Evolutionary conservation across 1,140 invertebrate species (phyloP), one percentile per base, ranked within the genome.

Genomic region (Nasonia giraulti): DNA sequence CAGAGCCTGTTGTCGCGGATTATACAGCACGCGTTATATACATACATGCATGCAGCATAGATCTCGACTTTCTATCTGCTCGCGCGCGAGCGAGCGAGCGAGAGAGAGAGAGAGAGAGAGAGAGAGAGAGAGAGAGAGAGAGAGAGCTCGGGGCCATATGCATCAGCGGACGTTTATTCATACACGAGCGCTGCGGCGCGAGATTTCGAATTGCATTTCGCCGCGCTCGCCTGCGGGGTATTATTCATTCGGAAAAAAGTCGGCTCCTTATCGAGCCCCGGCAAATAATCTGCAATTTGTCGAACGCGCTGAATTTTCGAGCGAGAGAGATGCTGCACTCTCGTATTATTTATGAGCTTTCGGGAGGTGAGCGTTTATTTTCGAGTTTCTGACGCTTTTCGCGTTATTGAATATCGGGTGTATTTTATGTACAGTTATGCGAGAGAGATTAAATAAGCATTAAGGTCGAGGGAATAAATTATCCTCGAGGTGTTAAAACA

Each of bases 1-100:
- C 0, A 27, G 27, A 62, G 20, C 55, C 17, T 62, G 3, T 20
- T 62, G 20, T 20, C 5, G 2, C 55, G 17, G 17, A 47, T 50
- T 73, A n/a, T 44, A 44, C 37, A 27, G 27, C 27, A 27, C 27
- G 27, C 27, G 27, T 27, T 27, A 27, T 27, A 27, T 27, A 44
- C 33, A 44, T 47, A 44, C 5, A 75, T 33, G 27, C 5, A 37
- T 37, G 27, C 11, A 50, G 68, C 44, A 31, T 31, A 47, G 66
- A 83, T 83, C 82, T 83, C 75, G 66, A 83, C 82, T 83, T 83
- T 83, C 82, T 83, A 83, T 83, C 27, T 27, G 27, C 82, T 78
- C 20, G 23, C 55, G 55, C 37, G 27, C 37, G 37, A 40, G 37
- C 17, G 17, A 69, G n/a, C n/a, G n/a, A n/a, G n/a, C n/a, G n/a